These are phyloP conservation scores for Seriola rivoliana DNA, from an alignment of 2,113 vertebrate genomes.

Conservation along the genomic window DNA sequence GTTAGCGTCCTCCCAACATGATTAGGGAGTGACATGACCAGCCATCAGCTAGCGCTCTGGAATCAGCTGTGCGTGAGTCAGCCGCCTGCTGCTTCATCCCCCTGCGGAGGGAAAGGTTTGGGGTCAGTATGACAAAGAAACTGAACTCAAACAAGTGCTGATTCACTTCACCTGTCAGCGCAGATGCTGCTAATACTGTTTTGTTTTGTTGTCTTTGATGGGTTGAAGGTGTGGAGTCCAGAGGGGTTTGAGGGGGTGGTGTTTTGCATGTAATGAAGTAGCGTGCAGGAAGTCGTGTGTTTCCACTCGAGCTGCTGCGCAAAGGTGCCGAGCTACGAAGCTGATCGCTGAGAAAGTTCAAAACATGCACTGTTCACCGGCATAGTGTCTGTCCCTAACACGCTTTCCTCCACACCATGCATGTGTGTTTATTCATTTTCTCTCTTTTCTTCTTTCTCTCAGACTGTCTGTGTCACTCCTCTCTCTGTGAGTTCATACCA, in stretches of 20 bases:
- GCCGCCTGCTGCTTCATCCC: constrained; percentile 50
- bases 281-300: too few relatives aligned
- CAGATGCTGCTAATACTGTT: constrained; percentile 26
- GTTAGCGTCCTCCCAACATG: constrained; percentile 53
- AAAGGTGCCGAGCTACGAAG: neutral
- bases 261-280: constrained; percentile 19
- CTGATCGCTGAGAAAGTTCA: neutral
- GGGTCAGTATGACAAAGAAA: constrained; percentile 62
- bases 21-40: constrained; percentile 55
- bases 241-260: neutral
- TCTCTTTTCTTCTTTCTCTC: neutral
- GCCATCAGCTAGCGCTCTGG: constrained; percentile 48
- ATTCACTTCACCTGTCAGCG: constrained; percentile 52
- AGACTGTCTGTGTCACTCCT: constrained; percentile 15
- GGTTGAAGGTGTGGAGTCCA: constrained; percentile 19
- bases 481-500: constrained; percentile 14
- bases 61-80: constrained; percentile 71
- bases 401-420: neutral
- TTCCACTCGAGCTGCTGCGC: neutral
- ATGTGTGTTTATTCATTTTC: constrained; percentile 11
- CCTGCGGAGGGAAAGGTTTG: constrained; percentile 32
- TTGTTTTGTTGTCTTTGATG: constrained; percentile 9
- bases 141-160: constrained; percentile 47
- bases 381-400: constrained; percentile 31
- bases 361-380: neutral